Percentiles rank a stretch among this genome's conserved stretches.
Conservation (phyloP, 2,113 vertebrate species). For the Grallaria varia region DNA sequence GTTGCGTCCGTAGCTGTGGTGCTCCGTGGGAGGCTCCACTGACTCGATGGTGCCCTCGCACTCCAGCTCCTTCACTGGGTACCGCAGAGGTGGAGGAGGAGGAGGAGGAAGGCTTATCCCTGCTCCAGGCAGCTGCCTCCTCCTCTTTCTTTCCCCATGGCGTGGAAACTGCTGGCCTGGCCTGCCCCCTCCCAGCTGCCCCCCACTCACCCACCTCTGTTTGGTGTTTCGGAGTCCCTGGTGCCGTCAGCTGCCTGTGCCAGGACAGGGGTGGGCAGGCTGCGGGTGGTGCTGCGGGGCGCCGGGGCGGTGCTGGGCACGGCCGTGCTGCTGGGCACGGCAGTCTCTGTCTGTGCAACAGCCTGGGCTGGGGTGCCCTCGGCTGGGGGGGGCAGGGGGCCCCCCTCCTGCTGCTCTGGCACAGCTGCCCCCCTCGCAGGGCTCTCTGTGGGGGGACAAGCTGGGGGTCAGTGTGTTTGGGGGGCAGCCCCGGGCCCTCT, state of each 20-base stretch:
- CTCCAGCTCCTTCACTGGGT: conserved; percentile 79
- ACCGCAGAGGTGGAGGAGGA: neutral
- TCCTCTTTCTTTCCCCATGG: neutral
- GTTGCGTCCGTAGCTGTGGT: conserved; percentile 94
- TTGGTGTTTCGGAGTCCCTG: neutral
- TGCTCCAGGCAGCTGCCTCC: neutral
- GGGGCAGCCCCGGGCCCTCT: neutral
- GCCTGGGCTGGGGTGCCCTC: conserved; percentile 39
- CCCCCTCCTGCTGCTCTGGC: conserved; percentile 67
- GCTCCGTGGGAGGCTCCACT: conserved; percentile 83
- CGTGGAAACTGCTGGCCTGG: neutral
- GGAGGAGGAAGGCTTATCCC: neutral
- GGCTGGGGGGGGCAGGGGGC: neutral
- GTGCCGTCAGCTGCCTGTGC: neutral
- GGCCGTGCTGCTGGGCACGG: neutral
- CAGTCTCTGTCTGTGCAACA: neutral
- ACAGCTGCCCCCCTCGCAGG: conserved; percentile 55
- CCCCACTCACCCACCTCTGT: conserved; percentile 51
- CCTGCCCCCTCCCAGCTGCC: neutral
- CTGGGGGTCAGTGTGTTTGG: accelerated
- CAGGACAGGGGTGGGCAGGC: neutral
- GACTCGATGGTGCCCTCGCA: conserved; percentile 91
- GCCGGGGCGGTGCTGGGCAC: neutral
- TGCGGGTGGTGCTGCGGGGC: neutral
- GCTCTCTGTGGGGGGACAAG: conserved; percentile 70